Base-by-base conservation (phyloP, 2,888 invertebrate species). In the Sarcophaga carnaria region DNA sequence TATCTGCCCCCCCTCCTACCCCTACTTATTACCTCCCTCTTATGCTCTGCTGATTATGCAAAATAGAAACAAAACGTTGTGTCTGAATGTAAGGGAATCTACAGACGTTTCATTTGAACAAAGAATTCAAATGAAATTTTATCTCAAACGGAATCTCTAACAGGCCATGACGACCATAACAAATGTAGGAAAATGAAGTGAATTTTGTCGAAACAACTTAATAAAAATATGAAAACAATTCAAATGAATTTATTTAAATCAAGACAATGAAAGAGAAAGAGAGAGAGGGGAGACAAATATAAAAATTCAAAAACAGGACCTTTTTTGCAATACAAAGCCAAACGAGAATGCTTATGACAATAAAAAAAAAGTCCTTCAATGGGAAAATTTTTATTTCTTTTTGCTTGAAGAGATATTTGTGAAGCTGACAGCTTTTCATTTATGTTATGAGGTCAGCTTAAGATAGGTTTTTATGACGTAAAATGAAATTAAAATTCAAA, bases 91-190 rank as follows among this genome's bases (percentile, higher is more conserved):
- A 54, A 54, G 14, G 54, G 14, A 54, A 54, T 54, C 54, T 10
- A 54, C 17, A 54, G 54, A 54, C 54, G 5, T 54, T 54, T 54
- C 17, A 14, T 37, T 37, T 37, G 2, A 37, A 2, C 8, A 37
- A 37, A 37, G 2, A 59, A 79, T 75, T 47, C 59, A 59, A 60
- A 60, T 72, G 80, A 76, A 80, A 85, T 71, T 66, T 37, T 71
- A 85, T 80, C 84, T 71, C 10, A 47, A 62, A 71, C 37, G 49
- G 25, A 76, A 76, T 69, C 76, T 62, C 17, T 49, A 80, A 59
- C 84, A 76, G 71, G 71, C 22, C 84, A 67, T 76, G 25, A 77
- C 60, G 71, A 76, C 22, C 8, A 14, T 6, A 37, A 37, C 37
- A 37, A 70, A 47, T 47, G 47, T 45, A 25, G 27, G 22, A 12